A percentile compares a stretch with the other conserved stretches of the same genome.
Evolutionary conservation across 1,140 invertebrate species (phyloP).

Genomic region (Bombus cullumanus): DNA sequence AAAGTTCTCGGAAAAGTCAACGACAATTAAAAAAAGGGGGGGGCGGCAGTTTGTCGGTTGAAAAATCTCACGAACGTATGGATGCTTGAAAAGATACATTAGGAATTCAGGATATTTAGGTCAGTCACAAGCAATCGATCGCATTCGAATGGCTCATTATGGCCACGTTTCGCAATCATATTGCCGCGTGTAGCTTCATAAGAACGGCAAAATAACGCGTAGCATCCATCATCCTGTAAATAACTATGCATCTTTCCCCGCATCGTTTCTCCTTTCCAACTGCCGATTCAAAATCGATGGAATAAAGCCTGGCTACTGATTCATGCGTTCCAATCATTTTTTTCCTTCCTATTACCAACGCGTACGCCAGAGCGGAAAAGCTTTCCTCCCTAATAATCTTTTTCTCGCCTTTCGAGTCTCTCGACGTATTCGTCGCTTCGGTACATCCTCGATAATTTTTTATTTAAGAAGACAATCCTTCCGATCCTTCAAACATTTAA

Average conservation of each 20-base stretch:
- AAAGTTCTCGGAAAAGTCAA: background rate
- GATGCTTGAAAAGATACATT: conserved; percentile 7
- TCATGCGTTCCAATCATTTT: background rate
- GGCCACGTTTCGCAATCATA: conserved; percentile 35
- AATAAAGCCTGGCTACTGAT: background rate
- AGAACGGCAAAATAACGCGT: conserved; percentile 8
- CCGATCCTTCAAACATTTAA: too few species aligned
- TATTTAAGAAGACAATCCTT: too few species aligned
- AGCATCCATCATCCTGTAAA: background rate
- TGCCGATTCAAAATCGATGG: background rate
- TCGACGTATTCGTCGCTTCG: too few species aligned
- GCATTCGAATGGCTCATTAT: conserved; percentile 44
- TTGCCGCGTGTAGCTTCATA: conserved; percentile 14
- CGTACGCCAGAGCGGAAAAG: background rate
- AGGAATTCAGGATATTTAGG: conserved; percentile 46
- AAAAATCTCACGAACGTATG: conserved; percentile 5
- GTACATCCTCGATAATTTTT: background rate
- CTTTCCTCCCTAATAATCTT: background rate
- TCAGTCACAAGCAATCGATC: conserved; percentile 43
- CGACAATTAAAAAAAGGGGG: background rate
- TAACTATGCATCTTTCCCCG: conserved; percentile 17
- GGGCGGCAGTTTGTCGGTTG: background rate
- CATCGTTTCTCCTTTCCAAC: background rate
- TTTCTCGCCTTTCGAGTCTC: too few species aligned
- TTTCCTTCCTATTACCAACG: background rate